These are phyloP conservation scores for Tethea ocularis DNA, from an alignment of 2,888 invertebrate genomes.

Conservation along the genomic window DNA sequence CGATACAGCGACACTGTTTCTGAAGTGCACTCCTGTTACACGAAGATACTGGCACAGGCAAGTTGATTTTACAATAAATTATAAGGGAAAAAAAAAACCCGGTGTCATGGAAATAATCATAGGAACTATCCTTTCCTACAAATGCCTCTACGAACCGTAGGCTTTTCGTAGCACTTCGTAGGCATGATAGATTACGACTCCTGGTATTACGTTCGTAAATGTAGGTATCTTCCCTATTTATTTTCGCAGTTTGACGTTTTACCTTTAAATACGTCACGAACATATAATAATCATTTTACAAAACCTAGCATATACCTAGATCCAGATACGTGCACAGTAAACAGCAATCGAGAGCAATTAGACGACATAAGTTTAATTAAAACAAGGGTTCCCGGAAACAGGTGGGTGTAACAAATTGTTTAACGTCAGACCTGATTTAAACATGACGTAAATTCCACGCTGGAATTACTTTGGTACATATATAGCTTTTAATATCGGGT, in stretches of 20 bases:
- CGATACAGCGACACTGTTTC: conserved; percentile 93
- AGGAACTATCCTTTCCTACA: not conserved
- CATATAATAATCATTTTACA: conserved; percentile 15
- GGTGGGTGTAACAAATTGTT: conserved; percentile 46
- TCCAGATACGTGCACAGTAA: conserved; percentile 30
- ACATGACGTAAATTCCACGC: conserved; percentile 40
- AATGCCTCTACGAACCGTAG: not conserved
- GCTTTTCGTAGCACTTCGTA: conserved; percentile 1
- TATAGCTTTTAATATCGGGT: conserved; percentile 27
- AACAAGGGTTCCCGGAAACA: conserved; percentile 42
- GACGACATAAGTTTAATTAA: conserved; percentile 55
- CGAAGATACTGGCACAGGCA: conserved; percentile 94
- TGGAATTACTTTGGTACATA: conserved; percentile 26
- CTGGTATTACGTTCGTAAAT: not conserved
- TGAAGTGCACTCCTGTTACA: conserved; percentile 95
- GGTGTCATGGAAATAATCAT: not conserved
- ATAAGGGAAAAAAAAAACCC: no score
- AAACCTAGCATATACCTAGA: conserved; percentile 20
- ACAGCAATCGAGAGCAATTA: conserved; percentile 48
- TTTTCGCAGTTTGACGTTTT: not conserved
- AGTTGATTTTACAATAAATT: conserved; percentile 20
- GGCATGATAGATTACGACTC: not conserved
- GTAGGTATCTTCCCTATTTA: not conserved
- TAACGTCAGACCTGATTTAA: conserved; percentile 44
- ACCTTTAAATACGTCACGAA: not conserved